These are phyloP conservation scores for Osmoderma eremita DNA, from an alignment of 2,888 invertebrate genomes.

Conservation along the genomic window DNA sequence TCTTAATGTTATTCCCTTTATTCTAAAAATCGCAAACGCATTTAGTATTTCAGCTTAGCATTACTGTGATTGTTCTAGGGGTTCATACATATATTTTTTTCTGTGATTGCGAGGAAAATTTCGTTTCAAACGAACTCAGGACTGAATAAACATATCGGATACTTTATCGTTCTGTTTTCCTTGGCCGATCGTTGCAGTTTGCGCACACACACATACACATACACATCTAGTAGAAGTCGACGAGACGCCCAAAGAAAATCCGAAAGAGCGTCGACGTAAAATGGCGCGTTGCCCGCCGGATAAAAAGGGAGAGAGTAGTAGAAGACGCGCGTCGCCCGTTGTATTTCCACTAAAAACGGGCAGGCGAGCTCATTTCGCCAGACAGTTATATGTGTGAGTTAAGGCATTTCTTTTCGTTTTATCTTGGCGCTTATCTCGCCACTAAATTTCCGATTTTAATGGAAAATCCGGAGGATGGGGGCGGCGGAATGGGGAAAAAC, in stretches of 20 bases:
- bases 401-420: conserved; percentile 63
- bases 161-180: conserved; percentile 64
- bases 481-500: conserved; percentile 42
- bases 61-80: too few species aligned
- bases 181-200: conserved; percentile 58
- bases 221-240: conserved; percentile 46
- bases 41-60: too few species aligned
- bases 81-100: too few species aligned
- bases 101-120: conserved; percentile 8
- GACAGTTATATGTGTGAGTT: conserved; percentile 64
- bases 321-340: conserved; percentile 33
- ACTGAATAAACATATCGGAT: conserved; percentile 57
- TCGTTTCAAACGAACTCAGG: conserved; percentile 59
- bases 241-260: conserved; percentile 57
- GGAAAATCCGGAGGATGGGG: conserved; percentile 63
- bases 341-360: conserved; percentile 53
- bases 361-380: conserved; percentile 61
- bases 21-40: too few species aligned
- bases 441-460: conserved; percentile 71
- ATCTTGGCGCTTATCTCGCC: conserved; percentile 66
- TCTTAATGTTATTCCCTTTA: too few species aligned
- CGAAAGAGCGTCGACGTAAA: conserved; percentile 54
- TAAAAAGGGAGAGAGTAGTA: conserved; percentile 12
- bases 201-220: too few species aligned
- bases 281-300: conserved; percentile 48